These are phyloP conservation scores for Netelia melanura DNA, from an alignment of 2,888 invertebrate species.

Conservation along the genomic window DNA sequence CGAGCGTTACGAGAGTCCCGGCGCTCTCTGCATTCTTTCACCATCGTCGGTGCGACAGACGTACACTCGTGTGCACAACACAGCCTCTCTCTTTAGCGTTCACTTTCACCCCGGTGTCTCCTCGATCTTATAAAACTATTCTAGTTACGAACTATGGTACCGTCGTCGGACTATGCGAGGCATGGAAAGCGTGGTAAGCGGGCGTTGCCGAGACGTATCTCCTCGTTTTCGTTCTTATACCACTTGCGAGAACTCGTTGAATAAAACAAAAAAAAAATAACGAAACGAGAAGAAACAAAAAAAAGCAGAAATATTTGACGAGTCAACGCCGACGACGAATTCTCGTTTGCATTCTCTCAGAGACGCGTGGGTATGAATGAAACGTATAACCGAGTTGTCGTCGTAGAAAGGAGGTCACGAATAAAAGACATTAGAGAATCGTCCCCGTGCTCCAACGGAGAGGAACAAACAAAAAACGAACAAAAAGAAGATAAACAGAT, in stretches of 20 bases:
- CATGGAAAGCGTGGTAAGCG: not conserved
- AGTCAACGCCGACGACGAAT: slow-evolving; percentile 12
- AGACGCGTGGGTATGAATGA: not conserved
- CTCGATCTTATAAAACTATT: slow-evolving; percentile 24
- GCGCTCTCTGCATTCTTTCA: slow-evolving; percentile 65
- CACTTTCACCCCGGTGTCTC: slow-evolving; percentile 63
- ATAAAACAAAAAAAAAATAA: not conserved
- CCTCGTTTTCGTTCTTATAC: not conserved
- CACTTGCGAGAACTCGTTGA: too few relatives aligned
- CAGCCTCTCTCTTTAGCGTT: slow-evolving; percentile 68
- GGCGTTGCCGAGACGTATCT: not conserved
- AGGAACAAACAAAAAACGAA: too few relatives aligned
- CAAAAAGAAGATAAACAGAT: too few relatives aligned
- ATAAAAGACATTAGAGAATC: too few relatives aligned
- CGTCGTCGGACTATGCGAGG: too few relatives aligned
- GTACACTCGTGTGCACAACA: slow-evolving; percentile 65
- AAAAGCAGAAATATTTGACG: slow-evolving; percentile 6
- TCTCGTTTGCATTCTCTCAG: not conserved
- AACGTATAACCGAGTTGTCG: not conserved
- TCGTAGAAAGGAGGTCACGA: too few relatives aligned
- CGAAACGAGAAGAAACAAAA: not conserved
- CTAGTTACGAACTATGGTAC: too few relatives aligned
- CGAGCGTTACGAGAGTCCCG: slow-evolving; percentile 52
- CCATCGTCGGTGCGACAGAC: slow-evolving; percentile 40
- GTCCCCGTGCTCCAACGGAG: too few relatives aligned